These are phyloP conservation scores for Capitella teleta DNA, from an alignment of 1,140 invertebrate species.

Conservation along the genomic window DNA sequence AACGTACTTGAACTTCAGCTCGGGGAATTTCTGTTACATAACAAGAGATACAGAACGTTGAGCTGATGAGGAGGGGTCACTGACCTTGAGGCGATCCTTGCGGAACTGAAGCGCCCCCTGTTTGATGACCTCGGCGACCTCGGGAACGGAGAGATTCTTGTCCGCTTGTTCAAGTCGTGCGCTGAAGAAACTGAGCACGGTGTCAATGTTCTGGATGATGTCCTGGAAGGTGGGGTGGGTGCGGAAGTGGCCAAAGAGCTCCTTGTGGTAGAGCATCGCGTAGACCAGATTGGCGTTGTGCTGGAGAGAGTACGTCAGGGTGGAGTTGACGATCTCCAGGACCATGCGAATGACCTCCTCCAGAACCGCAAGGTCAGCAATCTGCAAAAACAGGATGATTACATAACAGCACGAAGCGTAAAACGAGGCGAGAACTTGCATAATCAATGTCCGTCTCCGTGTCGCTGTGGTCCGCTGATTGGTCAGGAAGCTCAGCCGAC, in stretches of 20 bases:
- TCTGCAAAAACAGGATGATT: slow-evolving; percentile 14
- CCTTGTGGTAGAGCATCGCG: slow-evolving; percentile 83
- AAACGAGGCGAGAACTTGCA: slow-evolving; percentile 15
- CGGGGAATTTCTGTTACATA: slow-evolving; percentile 83
- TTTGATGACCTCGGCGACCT: slow-evolving; percentile 76
- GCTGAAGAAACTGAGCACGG: slow-evolving; percentile 79
- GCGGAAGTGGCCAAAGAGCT: slow-evolving; percentile 77
- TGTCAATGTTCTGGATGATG: slow-evolving; percentile 91
- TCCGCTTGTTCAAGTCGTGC: slow-evolving; percentile 58
- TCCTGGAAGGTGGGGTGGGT: slow-evolving; percentile 85
- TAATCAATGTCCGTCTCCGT: slow-evolving; percentile 21
- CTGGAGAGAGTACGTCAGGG: slow-evolving; percentile 70
- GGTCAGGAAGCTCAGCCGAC: not conserved
- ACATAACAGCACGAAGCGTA: not conserved
- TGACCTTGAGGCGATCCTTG: slow-evolving; percentile 74
- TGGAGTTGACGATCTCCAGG: slow-evolving; percentile 90
- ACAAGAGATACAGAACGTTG: not conserved
- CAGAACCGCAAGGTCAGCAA: slow-evolving; percentile 72
- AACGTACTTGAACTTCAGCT: slow-evolving; percentile 96
- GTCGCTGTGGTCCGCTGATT: slow-evolving; percentile 7
- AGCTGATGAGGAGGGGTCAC: not conserved
- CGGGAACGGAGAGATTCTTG: slow-evolving; percentile 62
- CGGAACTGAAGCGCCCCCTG: slow-evolving; percentile 66
- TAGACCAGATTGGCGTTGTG: slow-evolving; percentile 93
- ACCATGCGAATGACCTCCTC: slow-evolving; percentile 89